phyloP scores from a whole-genome alignment of 2,888 invertebrate species.

The Ormyrus nitidulus region DNA sequence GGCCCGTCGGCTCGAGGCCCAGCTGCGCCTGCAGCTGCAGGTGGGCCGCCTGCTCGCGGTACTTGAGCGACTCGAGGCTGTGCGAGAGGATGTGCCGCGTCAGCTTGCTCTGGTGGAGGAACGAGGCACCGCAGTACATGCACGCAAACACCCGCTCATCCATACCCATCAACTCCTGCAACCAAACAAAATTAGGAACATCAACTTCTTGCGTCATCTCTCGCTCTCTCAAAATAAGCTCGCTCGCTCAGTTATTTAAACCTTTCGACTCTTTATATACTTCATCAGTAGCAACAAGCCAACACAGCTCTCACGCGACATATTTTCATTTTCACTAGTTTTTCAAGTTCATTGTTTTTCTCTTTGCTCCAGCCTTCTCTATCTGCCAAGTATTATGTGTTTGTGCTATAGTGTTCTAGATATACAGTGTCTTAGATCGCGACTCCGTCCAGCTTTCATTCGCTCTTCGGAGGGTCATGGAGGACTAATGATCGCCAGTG shows the following conservation, averaged over 20 bases:
- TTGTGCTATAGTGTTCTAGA: constrained; percentile 50
- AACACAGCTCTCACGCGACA: too few relatives aligned
- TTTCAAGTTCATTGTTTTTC: constrained; percentile 55
- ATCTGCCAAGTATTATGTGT: constrained; percentile 32
- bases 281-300: too few relatives aligned
- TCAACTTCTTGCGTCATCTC: constrained; percentile 86
- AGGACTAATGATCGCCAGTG: constrained; percentile 44
- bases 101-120: constrained; percentile 93
- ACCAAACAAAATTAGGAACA: constrained; percentile 88
- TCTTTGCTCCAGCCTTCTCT: constrained; percentile 57
- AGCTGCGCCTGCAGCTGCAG: constrained; percentile 77
- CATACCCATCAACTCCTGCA: constrained; percentile 93
- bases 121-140: constrained; percentile 92
- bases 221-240: constrained; percentile 35
- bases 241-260: constrained; percentile 12
- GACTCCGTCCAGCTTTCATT: constrained; percentile 11
- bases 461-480: constrained; percentile 35
- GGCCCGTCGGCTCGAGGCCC: constrained; percentile 74
- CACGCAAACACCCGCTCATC: constrained; percentile 86
- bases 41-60: constrained; percentile 81
- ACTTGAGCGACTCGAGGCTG: constrained; percentile 91
- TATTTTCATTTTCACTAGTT: neutral
- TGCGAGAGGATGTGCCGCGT: constrained; percentile 93
- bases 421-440: constrained; percentile 41
- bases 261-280: too few relatives aligned